Percentiles rank a stretch among this genome's conserved stretches.
phyloP scores from a whole-genome alignment of 2,113 vertebrate genomes.

The Delphinus delphis region DNA sequence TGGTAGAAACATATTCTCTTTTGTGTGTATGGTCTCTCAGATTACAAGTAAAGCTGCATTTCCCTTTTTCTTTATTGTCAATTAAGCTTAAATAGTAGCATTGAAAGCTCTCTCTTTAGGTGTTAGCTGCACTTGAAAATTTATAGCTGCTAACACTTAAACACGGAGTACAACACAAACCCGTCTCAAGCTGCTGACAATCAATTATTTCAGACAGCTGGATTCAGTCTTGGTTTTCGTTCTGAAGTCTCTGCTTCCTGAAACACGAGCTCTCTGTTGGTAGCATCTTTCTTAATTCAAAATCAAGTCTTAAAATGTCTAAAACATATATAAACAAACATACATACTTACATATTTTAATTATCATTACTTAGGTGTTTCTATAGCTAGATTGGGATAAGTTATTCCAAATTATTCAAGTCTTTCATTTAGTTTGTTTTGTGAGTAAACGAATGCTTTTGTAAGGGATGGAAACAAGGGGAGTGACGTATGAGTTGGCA shows the following conservation, averaged over 20 bases:
- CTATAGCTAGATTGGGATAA: neutral
- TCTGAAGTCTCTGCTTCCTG: neutral
- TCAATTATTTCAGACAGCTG: constrained; percentile 22
- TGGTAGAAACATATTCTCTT: neutral
- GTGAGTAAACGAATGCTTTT: neutral
- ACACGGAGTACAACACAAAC: neutral
- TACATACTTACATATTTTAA: neutral
- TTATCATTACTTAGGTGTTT: constrained; percentile 26
- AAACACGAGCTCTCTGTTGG: neutral
- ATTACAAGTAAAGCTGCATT: constrained; percentile 28
- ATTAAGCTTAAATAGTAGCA: neutral
- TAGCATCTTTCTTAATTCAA: neutral
- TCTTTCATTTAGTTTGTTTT: neutral
- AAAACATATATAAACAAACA: neutral
- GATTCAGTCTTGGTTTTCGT: constrained; percentile 32
- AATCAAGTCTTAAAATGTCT: constrained; percentile 16
- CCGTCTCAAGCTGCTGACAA: neutral
- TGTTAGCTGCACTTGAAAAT: constrained; percentile 16
- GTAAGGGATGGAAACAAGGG: neutral
- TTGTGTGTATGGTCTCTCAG: neutral
- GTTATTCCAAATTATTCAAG: neutral
- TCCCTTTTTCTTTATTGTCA: neutral
- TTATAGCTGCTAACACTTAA: constrained; percentile 38
- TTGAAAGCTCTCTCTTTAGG: neutral
- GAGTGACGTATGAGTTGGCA: neutral